Evolutionary conservation across 2,797 vertebrate species (phyloP).

Genomic region (Clamator glandarius): DNA sequence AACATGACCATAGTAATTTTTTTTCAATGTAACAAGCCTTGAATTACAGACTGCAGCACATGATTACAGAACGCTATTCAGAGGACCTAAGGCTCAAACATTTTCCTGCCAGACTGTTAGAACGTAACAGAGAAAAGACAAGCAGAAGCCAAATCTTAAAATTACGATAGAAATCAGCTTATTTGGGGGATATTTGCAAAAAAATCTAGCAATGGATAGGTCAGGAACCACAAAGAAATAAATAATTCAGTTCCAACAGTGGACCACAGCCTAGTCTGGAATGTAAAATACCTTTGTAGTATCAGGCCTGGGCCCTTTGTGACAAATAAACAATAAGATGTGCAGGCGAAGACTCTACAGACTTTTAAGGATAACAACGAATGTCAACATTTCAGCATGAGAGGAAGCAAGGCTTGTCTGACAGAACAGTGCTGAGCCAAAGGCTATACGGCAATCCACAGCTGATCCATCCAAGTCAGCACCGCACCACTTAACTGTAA

Average conservation of each 20-base stretch:
- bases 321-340: neutral
- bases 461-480: neutral
- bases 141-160: neutral
- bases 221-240: neutral
- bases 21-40: neutral
- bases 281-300: neutral
- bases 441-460: neutral
- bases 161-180: neutral
- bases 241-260: neutral
- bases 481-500: neutral
- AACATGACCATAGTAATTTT: neutral
- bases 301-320: neutral
- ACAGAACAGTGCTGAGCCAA: neutral
- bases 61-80: accelerated
- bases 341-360: neutral
- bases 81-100: neutral
- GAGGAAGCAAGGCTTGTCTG: neutral
- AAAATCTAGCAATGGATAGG: neutral
- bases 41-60: neutral
- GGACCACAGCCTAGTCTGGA: neutral
- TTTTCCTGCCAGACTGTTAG: neutral
- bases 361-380: neutral
- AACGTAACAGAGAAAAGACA: neutral
- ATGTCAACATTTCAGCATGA: neutral
- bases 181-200: neutral